phyloP scores from a whole-genome alignment of 2,113 vertebrate genomes.

The Oreochromis niloticus region DNA sequence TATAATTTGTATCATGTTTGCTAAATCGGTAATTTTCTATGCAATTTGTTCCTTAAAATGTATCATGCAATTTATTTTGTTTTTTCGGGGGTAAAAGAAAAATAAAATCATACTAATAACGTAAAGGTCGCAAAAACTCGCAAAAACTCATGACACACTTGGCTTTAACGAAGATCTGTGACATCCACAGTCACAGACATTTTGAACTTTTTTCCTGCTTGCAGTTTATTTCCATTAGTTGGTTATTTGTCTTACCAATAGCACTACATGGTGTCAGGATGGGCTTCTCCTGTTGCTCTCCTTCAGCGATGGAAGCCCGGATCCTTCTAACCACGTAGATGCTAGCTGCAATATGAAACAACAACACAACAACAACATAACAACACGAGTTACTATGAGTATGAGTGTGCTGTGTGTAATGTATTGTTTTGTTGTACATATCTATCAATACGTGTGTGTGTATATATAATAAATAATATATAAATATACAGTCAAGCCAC shows the following conservation, averaged over 20 bases:
- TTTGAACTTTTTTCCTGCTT: background rate
- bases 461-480: background rate
- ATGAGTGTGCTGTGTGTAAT: background rate
- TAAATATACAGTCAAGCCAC: background rate
- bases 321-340: slow-evolving; percentile 71
- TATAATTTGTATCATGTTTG: no score
- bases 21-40: no score
- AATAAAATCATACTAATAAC: background rate
- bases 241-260: slow-evolving; percentile 35
- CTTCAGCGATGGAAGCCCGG: slow-evolving; percentile 36
- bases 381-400: background rate
- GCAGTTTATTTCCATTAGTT: background rate
- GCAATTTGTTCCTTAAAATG: no score
- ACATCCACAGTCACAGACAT: background rate
- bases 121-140: background rate
- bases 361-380: background rate
- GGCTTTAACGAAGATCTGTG: background rate
- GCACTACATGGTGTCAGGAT: slow-evolving; percentile 62
- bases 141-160: background rate
- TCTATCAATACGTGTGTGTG: background rate
- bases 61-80: no score
- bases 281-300: slow-evolving; percentile 50
- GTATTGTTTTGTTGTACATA: background rate
- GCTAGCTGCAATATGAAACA: slow-evolving; percentile 40
- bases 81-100: background rate